phyloP scores from a whole-genome alignment of 35 echinoderm and acorn worm genomes.

The Holothuria glaberrima region DNA sequence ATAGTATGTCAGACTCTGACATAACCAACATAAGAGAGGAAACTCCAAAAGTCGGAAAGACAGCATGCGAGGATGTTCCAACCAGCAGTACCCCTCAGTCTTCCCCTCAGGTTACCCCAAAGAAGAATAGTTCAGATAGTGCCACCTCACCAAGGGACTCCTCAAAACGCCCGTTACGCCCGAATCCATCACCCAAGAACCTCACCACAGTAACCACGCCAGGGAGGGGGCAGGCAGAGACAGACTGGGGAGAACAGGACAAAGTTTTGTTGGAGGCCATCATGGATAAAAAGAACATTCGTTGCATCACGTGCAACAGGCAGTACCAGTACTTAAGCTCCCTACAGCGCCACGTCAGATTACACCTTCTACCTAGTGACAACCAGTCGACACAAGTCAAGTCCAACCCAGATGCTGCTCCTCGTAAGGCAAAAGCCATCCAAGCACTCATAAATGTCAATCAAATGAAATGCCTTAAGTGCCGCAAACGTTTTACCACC shows the following conservation, averaged over 20 bases:
- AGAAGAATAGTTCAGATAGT: neutral
- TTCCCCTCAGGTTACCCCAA: slow-evolving; percentile 24
- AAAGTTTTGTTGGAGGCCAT: slow-evolving; percentile 52
- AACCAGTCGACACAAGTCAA: slow-evolving; percentile 26
- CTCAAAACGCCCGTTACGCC: slow-evolving; percentile 22
- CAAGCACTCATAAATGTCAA: slow-evolving; percentile 81
- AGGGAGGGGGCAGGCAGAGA: neutral
- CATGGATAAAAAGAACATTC: slow-evolving; percentile 82
- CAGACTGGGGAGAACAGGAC: slow-evolving; percentile 64
- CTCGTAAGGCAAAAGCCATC: slow-evolving; percentile 71
- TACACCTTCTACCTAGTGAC: slow-evolving; percentile 61
- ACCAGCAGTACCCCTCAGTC: slow-evolving; percentile 47
- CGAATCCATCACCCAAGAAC: slow-evolving; percentile 23
- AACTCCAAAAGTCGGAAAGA: slow-evolving; percentile 42
- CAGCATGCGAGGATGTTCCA: slow-evolving; percentile 28
- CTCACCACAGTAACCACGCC: neutral
- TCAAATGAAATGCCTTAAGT: slow-evolving; percentile 88
- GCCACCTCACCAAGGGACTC: neutral
- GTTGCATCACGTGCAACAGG: slow-evolving; percentile 89
- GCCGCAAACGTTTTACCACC: slow-evolving; percentile 79
- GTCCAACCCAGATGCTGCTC: slow-evolving; percentile 53
- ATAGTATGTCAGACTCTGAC: slow-evolving; percentile 47
- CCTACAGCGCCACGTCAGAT: slow-evolving; percentile 78
- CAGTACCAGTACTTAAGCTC: slow-evolving; percentile 85
- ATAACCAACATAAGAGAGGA: slow-evolving; percentile 47